A percentile compares a stretch with the other conserved stretches of the same genome.
Conservation (phyloP, 23 tunicate species). For the Ascidia mentula region DNA sequence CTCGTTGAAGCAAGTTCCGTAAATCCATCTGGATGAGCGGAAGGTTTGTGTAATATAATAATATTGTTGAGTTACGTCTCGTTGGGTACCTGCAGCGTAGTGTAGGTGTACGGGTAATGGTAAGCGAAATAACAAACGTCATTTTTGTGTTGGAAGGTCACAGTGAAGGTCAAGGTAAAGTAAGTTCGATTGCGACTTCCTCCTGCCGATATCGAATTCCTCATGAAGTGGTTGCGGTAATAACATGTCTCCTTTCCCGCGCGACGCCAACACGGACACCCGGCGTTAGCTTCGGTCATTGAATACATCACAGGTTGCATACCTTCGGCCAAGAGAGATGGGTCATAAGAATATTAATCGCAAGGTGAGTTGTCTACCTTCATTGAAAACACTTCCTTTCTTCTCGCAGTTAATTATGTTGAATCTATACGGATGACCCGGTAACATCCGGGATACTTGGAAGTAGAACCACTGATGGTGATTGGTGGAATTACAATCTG, state of each 20-base stretch:
- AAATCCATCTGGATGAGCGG: conserved; percentile 54
- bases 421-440: conserved; percentile 57
- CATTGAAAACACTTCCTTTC: conserved; percentile 72
- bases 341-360: too few relatives aligned
- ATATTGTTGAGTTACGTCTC: too few relatives aligned
- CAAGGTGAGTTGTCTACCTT: conserved; percentile 22
- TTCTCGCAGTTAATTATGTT: conserved; percentile 97
- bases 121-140: conserved; percentile 91
- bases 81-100: conserved; percentile 75
- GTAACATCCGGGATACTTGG: conserved; percentile 58
- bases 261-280: conserved; percentile 84
- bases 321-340: conserved; percentile 32
- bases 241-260: conserved; percentile 77
- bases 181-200: conserved; percentile 54
- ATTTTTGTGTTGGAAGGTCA: conserved; percentile 59
- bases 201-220: conserved; percentile 49
- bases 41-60: too few relatives aligned
- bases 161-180: conserved; percentile 81
- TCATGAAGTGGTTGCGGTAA: conserved; percentile 84
- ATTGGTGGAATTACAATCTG: conserved; percentile 86
- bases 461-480: conserved; percentile 99
- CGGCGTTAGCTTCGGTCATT: conserved; percentile 68
- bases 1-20: conserved; percentile 34
- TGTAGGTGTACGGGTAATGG: conserved; percentile 98
- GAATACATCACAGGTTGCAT: conserved; percentile 99